phyloP scores from a whole-genome alignment of 2,888 invertebrate species.

The Parnassius glacialis region DNA sequence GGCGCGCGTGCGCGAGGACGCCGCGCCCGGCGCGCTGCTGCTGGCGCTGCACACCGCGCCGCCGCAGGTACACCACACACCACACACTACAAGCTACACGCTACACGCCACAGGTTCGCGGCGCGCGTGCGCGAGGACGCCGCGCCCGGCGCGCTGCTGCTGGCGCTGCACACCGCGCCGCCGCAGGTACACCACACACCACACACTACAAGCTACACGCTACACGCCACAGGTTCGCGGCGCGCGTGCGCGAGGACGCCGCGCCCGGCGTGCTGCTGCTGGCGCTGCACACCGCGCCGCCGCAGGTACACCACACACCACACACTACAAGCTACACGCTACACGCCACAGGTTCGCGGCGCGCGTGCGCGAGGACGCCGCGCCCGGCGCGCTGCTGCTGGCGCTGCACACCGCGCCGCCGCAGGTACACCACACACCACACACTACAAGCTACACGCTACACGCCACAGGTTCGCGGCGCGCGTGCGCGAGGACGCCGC shows the following conservation, averaged over 20 bases:
- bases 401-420: slow-evolving; percentile 83
- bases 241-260: slow-evolving; percentile 88
- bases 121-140: slow-evolving; percentile 89
- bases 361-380: slow-evolving; percentile 88
- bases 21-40: no score
- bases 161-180: slow-evolving; percentile 84
- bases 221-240: slow-evolving; percentile 76
- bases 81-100: no score
- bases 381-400: slow-evolving; percentile 86
- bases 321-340: no score
- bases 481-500: slow-evolving; percentile 89
- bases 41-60: no score
- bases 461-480: slow-evolving; percentile 80
- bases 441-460: no score
- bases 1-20: no score
- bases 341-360: slow-evolving; percentile 79
- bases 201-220: no score
- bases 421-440: slow-evolving; percentile 51
- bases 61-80: no score
- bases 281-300: slow-evolving; percentile 83
- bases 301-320: slow-evolving; percentile 51
- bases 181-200: slow-evolving; percentile 51
- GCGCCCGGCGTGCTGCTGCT: slow-evolving; percentile 87
- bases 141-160: slow-evolving; percentile 86
- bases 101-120: slow-evolving; percentile 72